Conservation (phyloP, 2,113 vertebrate genomes). For the Sceloporus tristichus region DNA sequence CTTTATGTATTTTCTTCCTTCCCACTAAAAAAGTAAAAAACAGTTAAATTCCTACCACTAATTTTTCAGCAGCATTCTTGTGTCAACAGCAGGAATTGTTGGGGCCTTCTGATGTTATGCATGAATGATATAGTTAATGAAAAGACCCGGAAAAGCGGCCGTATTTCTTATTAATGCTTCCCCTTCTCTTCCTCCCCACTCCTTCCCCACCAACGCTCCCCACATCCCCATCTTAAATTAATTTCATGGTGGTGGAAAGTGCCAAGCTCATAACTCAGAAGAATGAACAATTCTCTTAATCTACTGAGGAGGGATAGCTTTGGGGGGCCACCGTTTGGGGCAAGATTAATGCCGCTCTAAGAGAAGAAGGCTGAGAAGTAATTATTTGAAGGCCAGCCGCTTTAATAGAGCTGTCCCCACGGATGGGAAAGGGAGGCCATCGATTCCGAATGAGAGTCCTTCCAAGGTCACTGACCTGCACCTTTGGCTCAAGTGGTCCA, state of each 20-base stretch:
- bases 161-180: constrained; percentile 47
- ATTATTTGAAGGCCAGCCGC: background rate
- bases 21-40: background rate
- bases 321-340: constrained; percentile 8
- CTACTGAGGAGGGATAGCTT: constrained; percentile 43
- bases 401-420: background rate
- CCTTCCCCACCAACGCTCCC: too few species aligned
- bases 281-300: constrained; percentile 26
- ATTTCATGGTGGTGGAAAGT: constrained; percentile 65
- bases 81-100: constrained; percentile 41
- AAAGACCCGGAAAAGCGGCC: constrained; percentile 54
- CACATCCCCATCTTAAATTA: constrained; percentile 48
- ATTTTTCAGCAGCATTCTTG: background rate
- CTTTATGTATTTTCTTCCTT: background rate
- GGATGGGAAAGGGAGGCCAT: background rate
- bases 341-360: background rate
- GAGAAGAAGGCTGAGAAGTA: background rate
- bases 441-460: background rate
- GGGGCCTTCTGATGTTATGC: constrained; percentile 57
- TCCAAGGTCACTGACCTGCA: background rate
- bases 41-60: background rate
- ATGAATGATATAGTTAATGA: constrained; percentile 59
- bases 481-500: background rate
- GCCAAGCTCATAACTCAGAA: constrained; percentile 48
- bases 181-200: background rate